Evolutionary conservation across 2,797 vertebrate genomes (phyloP).

Genomic region (Labroides dimidiatus): DNA sequence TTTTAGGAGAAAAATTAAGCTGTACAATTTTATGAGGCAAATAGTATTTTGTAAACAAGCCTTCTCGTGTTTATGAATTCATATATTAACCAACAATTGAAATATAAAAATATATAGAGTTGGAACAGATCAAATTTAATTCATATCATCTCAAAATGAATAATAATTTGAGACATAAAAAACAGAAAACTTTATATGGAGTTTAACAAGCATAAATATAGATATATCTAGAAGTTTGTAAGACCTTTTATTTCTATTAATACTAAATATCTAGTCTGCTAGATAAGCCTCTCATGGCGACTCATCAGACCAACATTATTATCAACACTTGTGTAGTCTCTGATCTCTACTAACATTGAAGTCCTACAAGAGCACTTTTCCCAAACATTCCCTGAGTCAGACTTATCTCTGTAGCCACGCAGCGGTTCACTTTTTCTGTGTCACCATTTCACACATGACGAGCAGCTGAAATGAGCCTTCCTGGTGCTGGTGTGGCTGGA

Average conservation of each 20-base stretch:
- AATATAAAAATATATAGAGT: background rate
- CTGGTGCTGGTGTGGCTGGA: constrained; percentile 67
- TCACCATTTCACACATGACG: constrained; percentile 74
- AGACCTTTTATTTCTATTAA: background rate
- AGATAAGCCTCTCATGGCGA: too few relatives aligned
- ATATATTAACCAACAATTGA: background rate
- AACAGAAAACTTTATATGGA: background rate
- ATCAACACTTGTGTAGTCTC: background rate
- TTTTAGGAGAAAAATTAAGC: background rate
- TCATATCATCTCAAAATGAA: background rate
- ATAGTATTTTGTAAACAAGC: background rate
- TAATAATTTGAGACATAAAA: background rate
- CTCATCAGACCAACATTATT: too few relatives aligned
- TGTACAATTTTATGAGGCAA: background rate
- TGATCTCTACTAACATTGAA: background rate
- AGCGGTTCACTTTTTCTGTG: constrained; percentile 17
- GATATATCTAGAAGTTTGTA: too few relatives aligned
- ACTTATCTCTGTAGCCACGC: background rate
- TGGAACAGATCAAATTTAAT: background rate
- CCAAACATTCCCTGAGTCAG: constrained; percentile 29
- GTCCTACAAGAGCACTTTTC: background rate
- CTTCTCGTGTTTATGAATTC: background rate
- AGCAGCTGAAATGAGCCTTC: constrained; percentile 70
- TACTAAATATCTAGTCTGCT: background rate
- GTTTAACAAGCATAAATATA: background rate